Evolutionary conservation across 1,140 invertebrate genomes (phyloP).

Genomic region (Triops cancriformis): DNA sequence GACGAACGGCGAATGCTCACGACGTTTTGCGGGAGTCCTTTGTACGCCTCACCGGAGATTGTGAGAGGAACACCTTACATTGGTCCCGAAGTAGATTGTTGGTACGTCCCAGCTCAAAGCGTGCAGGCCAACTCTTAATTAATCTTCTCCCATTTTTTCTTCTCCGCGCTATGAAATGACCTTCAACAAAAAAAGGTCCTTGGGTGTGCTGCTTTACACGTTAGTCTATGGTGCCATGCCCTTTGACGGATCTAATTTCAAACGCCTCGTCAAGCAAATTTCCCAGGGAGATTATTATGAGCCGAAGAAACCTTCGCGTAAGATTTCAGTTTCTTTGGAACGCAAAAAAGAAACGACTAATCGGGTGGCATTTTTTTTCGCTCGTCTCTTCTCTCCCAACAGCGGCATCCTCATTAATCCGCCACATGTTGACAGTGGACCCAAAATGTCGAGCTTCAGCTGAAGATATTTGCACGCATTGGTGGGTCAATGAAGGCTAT

Average conservation of each 20-base stretch:
- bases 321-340: slow-evolving; percentile 38
- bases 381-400: slow-evolving; percentile 38
- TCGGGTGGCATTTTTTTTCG: slow-evolving; percentile 20
- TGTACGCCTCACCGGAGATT: slow-evolving; percentile 98
- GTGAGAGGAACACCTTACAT: slow-evolving; percentile 95
- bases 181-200: slow-evolving; percentile 60
- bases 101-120: slow-evolving; percentile 33
- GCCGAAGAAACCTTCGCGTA: slow-evolving; percentile 85
- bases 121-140: background rate
- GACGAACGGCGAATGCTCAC: slow-evolving; percentile 76
- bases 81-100: slow-evolving; percentile 74
- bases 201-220: slow-evolving; percentile 95
- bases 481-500: slow-evolving; percentile 83
- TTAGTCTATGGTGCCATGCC: slow-evolving; percentile 99
- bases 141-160: background rate
- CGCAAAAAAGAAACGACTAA: slow-evolving; percentile 21
- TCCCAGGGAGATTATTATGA: slow-evolving; percentile 95
- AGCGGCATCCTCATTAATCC: slow-evolving; percentile 88
- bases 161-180: background rate
- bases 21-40: slow-evolving; percentile 95
- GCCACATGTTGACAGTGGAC: slow-evolving; percentile 86
- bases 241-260: slow-evolving; percentile 97
- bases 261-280: slow-evolving; percentile 91
- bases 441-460: slow-evolving; percentile 82
- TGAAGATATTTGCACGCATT: slow-evolving; percentile 85